phyloP scores from a whole-genome alignment of 2,113 vertebrate genomes.

The Nycticebus coucang region DNA sequence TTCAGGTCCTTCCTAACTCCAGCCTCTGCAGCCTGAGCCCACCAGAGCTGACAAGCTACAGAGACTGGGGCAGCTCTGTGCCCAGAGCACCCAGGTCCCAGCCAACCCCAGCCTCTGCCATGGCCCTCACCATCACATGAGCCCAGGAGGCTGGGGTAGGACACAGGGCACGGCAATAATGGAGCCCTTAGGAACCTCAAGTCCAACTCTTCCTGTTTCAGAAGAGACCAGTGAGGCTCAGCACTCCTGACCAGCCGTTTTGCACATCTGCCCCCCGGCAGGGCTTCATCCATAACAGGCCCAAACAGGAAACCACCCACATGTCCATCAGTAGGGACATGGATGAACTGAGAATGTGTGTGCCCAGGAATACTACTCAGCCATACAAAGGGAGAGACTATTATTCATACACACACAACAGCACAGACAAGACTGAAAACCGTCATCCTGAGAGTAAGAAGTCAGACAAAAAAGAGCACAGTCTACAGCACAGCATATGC shows the following conservation, averaged over 20 bases:
- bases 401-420: background rate
- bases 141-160: accelerated
- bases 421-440: background rate
- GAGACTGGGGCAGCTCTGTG: accelerated
- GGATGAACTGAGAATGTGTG: background rate
- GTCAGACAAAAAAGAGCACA: background rate
- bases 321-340: background rate
- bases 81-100: background rate
- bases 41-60: background rate
- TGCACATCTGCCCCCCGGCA: background rate
- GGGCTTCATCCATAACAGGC: background rate
- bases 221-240: background rate
- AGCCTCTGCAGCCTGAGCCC: background rate
- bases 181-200: background rate
- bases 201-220: background rate
- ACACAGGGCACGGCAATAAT: accelerated
- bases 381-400: background rate
- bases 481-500: too few species aligned
- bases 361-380: background rate
- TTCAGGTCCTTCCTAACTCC: background rate
- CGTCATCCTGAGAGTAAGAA: background rate
- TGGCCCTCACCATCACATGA: background rate
- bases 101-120: background rate
- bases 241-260: too few species aligned
- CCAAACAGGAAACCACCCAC: background rate